These are phyloP conservation scores for Byasa hedistus DNA, from an alignment of 2,888 invertebrate genomes.

Conservation along the genomic window DNA sequence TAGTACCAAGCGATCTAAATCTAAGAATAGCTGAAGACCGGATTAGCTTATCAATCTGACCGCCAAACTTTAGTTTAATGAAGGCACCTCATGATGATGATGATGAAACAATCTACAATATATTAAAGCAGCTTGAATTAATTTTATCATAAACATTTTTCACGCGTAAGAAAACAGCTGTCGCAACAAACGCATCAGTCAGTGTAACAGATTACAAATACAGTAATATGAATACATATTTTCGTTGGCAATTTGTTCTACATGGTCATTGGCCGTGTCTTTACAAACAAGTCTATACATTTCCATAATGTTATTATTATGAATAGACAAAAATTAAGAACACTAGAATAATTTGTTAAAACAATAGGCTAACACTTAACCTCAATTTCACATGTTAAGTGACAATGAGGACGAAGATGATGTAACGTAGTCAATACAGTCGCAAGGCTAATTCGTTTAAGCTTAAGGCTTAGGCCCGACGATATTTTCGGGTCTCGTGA, in stretches of 20 bases:
- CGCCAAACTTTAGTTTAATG: too few relatives aligned
- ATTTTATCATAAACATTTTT: background rate
- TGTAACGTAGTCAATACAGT: too few relatives aligned
- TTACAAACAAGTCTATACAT: background rate
- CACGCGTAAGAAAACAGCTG: background rate
- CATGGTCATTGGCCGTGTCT: constrained; percentile 6
- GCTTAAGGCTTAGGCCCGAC: too few relatives aligned
- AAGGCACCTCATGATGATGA: too few relatives aligned
- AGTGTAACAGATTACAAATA: constrained; percentile 3
- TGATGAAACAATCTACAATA: too few relatives aligned
- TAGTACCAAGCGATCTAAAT: too few relatives aligned
- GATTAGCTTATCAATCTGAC: background rate
- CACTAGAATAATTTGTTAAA: background rate
- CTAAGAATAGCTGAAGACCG: too few relatives aligned
- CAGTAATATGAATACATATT: background rate
- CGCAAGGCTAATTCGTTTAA: too few relatives aligned
- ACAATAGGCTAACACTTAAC: background rate
- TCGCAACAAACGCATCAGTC: constrained; percentile 10
- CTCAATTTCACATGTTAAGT: background rate
- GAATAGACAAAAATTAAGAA: background rate
- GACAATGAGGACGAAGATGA: background rate
- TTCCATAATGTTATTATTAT: background rate
- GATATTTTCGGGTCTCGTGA: too few relatives aligned
- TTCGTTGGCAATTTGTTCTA: constrained; percentile 6
- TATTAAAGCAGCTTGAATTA: background rate